phyloP scores from a whole-genome alignment of 2,888 invertebrate species.

The Brachylomia viminalis region DNA sequence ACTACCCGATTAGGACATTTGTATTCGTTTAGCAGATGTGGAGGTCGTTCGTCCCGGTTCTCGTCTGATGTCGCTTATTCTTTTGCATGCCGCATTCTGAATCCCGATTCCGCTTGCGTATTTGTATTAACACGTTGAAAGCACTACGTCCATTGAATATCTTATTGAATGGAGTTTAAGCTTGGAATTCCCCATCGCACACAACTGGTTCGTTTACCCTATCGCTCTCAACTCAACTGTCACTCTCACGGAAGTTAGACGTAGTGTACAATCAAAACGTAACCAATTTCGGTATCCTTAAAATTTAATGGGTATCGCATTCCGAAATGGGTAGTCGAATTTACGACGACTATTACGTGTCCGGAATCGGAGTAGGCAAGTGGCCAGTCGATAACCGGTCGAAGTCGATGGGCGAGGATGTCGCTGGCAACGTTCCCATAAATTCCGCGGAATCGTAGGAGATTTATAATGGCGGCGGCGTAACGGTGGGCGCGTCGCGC shows the following conservation, averaged over 20 bases:
- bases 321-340: constrained; percentile 61
- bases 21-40: constrained; percentile 84
- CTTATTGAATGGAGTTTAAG: constrained; percentile 63
- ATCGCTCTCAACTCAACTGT: constrained; percentile 34
- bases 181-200: constrained; percentile 59
- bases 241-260: constrained; percentile 36
- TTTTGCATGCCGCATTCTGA: constrained; percentile 80
- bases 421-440: constrained; percentile 80
- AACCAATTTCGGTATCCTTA: constrained; percentile 41
- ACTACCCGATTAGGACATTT: constrained; percentile 80
- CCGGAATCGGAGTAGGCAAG: constrained; percentile 69
- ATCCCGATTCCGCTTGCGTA: constrained; percentile 83
- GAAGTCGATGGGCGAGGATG: constrained; percentile 73
- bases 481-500: constrained; percentile 78
- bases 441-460: constrained; percentile 76
- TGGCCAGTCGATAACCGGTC: constrained; percentile 76
- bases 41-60: constrained; percentile 90
- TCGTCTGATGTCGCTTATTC: constrained; percentile 82
- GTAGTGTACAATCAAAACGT: constrained; percentile 33
- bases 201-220: constrained; percentile 53
- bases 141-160: constrained; percentile 76
- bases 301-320: constrained; percentile 39
- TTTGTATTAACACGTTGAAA: constrained; percentile 85
- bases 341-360: constrained; percentile 67
- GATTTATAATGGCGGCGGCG: constrained; percentile 78